Conservation (phyloP, 2,113 vertebrate species). For the Propithecus coquereli region DNA sequence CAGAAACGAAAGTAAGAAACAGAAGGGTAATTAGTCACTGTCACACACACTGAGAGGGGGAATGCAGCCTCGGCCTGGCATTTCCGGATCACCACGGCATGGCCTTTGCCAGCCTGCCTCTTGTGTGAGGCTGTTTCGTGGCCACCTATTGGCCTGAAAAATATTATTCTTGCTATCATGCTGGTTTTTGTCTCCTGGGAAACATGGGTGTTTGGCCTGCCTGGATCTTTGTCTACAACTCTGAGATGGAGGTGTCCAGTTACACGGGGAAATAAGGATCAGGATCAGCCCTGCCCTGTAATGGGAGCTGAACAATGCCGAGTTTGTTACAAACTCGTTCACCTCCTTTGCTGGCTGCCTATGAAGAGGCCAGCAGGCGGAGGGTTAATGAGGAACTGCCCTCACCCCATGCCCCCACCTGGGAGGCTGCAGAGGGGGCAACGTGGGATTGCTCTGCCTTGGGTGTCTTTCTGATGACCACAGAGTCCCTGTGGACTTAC, state of each 20-base stretch:
- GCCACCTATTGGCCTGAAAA: conserved; percentile 63
- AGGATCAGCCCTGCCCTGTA: neutral
- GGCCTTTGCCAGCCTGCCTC: conserved; percentile 33
- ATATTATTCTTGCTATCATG: conserved; percentile 55
- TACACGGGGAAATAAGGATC: conserved; percentile 2
- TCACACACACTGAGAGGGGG: conserved; percentile 28
- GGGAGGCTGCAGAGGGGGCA: neutral
- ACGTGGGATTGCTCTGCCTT: neutral
- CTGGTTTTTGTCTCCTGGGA: conserved; percentile 37
- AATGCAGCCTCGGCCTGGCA: conserved; percentile 13
- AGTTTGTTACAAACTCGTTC: neutral
- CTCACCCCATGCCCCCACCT: accelerated
- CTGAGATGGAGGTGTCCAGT: conserved; percentile 42
- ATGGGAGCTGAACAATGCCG: neutral
- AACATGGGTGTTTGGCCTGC: neutral
- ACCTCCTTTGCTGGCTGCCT: neutral
- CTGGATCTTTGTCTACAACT: conserved; percentile 34
- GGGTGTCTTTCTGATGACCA: neutral
- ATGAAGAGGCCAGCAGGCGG: neutral
- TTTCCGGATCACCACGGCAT: conserved; percentile 14
- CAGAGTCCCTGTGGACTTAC: neutral
- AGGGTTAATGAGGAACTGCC: neutral
- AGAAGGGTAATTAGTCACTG: conserved; percentile 62
- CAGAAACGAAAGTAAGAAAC: conserved; percentile 55
- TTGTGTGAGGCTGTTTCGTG: neutral